Conservation (phyloP, 2,888 invertebrate species). For the Lydus trimaculatus region DNA sequence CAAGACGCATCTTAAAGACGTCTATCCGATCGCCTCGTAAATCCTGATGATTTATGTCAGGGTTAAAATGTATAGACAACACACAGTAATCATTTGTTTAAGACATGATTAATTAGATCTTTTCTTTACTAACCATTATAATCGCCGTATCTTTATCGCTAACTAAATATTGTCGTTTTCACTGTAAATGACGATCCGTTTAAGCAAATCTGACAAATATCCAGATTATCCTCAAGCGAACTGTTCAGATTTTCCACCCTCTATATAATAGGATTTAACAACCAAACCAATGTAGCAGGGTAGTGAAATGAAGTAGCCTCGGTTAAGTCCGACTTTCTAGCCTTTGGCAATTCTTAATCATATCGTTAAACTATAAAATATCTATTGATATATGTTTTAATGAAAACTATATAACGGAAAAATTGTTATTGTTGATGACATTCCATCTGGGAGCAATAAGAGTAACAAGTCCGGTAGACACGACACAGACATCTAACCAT, state of each 20-base stretch:
- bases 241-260: background rate
- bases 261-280: conserved; percentile 6
- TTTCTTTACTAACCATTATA: conserved; percentile 27
- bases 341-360: background rate
- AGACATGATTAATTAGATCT: conserved; percentile 33
- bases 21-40: conserved; percentile 34
- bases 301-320: background rate
- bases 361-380: background rate
- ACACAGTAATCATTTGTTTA: conserved; percentile 32
- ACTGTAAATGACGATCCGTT: background rate
- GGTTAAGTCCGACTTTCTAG: background rate
- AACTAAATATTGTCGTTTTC: conserved; percentile 10
- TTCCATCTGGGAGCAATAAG: background rate
- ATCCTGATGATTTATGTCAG: conserved; percentile 34
- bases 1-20: conserved; percentile 30
- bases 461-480: background rate
- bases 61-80: conserved; percentile 31
- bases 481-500: background rate
- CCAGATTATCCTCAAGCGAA: background rate
- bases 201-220: conserved; percentile 2
- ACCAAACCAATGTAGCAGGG: background rate
- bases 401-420: background rate
- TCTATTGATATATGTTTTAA: background rate
- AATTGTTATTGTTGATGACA: background rate
- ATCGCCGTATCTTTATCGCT: conserved; percentile 29